Base-by-base conservation (phyloP, 2,113 vertebrate genomes). In the Malurus melanocephalus region DNA sequence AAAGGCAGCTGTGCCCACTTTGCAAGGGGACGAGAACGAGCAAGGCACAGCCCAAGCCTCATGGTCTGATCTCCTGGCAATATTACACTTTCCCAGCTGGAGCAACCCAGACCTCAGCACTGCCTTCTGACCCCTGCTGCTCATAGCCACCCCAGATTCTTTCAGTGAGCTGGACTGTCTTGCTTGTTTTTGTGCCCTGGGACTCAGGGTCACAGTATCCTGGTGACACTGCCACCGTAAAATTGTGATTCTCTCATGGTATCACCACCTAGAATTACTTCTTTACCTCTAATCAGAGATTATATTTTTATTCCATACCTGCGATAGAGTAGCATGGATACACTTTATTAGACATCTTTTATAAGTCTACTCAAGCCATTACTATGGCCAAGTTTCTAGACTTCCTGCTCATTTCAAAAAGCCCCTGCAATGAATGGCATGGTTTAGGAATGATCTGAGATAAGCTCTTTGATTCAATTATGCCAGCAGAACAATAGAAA, bases 1-100 rank as follows among this genome's bases (percentile, higher is more conserved):
- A 67, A 51, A 52, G 11, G 24, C 1, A 68, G 21, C 13, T 32
- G 48, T 0, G 0, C 11, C 30, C 30, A 27, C 40, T 43, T 42
- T 7, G 7, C 24, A 21, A 73, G 35, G 16, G 66, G 56, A 52
- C 0, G 2, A 81, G 11, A 66, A 35, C 1, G 1, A 72, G 51
- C 30, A 59, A 53, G 24, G 13, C 22, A 19, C 10, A 18, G 53
- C 7, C 30, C 15, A 57, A 26, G 19, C n/a, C 0, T 1, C 15
- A 3, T 18, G 23, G 28, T 21, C 49, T 32, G 26, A 42, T 16
- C 24, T 45, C 53, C 53, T 57, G n/a, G 22, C 9, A 52, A 35
- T 48, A n/a, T 33, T 56, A 56, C 52, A 17, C 13, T 19, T 16
- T 27, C 42, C 32, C 6, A 38, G 32, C 15, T 46, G 45, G 32